Percentiles rank a stretch among this genome's conserved stretches.
phyloP scores from a whole-genome alignment of 2,888 invertebrate genomes.

The Erebia ligea region DNA sequence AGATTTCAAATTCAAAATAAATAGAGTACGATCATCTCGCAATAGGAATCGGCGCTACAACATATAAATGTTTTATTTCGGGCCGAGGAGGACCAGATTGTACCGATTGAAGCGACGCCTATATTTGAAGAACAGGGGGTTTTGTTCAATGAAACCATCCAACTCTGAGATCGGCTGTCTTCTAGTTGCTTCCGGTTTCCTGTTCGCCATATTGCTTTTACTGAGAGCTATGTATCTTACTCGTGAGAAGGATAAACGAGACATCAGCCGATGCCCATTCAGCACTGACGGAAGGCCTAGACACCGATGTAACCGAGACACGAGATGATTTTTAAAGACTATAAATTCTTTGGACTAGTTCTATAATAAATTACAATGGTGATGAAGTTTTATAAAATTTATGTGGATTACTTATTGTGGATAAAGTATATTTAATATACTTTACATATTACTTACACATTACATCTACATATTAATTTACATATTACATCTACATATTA shows the following conservation, averaged over 20 bases:
- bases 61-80: constrained; percentile 44
- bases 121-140: constrained; percentile 40
- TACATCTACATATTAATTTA: too few species aligned
- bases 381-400: too few species aligned
- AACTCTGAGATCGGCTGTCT: constrained; percentile 40
- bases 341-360: too few species aligned
- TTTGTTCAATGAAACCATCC: constrained; percentile 14
- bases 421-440: too few species aligned
- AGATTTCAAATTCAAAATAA: neutral
- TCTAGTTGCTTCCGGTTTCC: constrained; percentile 42
- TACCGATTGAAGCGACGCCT: constrained; percentile 47
- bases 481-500: too few species aligned
- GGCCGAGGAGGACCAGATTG: constrained; percentile 40
- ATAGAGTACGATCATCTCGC: constrained; percentile 10
- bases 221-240: constrained; percentile 47
- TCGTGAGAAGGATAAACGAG: constrained; percentile 35
- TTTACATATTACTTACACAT: too few species aligned
- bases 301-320: neutral
- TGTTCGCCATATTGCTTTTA: constrained; percentile 45
- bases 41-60: neutral
- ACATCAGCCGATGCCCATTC: neutral
- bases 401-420: too few species aligned
- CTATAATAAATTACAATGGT: too few species aligned
- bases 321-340: neutral
- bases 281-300: neutral